Evolutionary conservation across 2,113 vertebrate species (phyloP).

Genomic region (Percina caprodes): DNA sequence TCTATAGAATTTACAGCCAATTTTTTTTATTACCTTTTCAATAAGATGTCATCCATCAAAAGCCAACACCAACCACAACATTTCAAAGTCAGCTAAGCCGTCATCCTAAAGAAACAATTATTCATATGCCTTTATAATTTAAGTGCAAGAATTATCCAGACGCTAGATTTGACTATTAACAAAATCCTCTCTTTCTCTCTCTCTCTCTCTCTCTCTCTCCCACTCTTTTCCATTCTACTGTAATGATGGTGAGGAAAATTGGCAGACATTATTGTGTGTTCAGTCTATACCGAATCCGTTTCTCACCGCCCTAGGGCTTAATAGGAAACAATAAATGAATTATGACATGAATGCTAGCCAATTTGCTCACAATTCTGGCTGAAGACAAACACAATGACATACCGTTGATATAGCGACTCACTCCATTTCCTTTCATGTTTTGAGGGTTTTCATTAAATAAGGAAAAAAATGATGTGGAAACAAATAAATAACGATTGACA

Average conservation of each 20-base stretch:
- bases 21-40: conserved; percentile 32
- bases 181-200: background rate
- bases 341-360: conserved; percentile 60
- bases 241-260: conserved; percentile 68
- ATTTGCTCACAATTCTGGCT: conserved; percentile 48
- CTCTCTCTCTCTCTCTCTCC: conserved; percentile 8
- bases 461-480: background rate
- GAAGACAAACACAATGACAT: conserved; percentile 56
- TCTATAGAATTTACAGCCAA: background rate
- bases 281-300: conserved; percentile 69
- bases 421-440: conserved; percentile 49
- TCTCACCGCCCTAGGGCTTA: conserved; percentile 64
- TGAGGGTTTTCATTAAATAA: conserved; percentile 28
- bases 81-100: conserved; percentile 55
- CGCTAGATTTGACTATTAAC: conserved; percentile 69
- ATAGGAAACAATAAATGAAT: conserved; percentile 75
- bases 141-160: conserved; percentile 73
- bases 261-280: conserved; percentile 67
- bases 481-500: conserved; percentile 14
- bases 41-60: conserved; percentile 59
- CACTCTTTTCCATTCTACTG: conserved; percentile 45
- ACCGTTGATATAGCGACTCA: conserved; percentile 41
- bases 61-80: conserved; percentile 21
- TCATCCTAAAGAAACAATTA: conserved; percentile 57
- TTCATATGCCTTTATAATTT: conserved; percentile 70